Evolutionary conservation across 2,113 vertebrate genomes (phyloP).

Genomic region (Oncorhynchus tshawytscha): DNA sequence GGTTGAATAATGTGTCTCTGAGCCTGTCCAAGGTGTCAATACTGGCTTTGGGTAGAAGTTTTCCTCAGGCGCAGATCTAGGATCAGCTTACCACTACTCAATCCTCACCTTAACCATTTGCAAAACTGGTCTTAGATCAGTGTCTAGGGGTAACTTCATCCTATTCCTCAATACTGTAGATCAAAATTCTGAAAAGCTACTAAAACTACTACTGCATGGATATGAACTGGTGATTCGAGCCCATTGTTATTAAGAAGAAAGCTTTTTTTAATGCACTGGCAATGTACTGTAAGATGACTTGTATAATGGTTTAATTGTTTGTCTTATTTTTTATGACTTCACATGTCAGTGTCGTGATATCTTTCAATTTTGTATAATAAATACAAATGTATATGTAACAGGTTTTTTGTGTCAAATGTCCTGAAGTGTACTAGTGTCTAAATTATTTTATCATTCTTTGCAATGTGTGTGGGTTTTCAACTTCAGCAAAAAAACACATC

Average conservation of each 20-base stretch:
- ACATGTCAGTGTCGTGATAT: conserved; percentile 71
- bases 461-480: background rate
- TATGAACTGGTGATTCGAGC: conserved; percentile 60
- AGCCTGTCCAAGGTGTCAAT: conserved; percentile 64
- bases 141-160: no score
- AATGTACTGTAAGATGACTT: conserved; percentile 74
- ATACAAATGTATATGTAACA: conserved; percentile 74
- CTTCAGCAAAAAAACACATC: no score
- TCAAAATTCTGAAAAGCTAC: conserved; percentile 48
- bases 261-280: conserved; percentile 66
- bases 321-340: conserved; percentile 75
- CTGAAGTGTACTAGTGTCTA: background rate
- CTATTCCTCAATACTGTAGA: conserved; percentile 43
- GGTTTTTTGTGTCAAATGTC: background rate
- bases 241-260: conserved; percentile 65
- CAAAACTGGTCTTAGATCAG: no score
- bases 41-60: background rate
- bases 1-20: conserved; percentile 58
- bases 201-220: conserved; percentile 71
- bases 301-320: conserved; percentile 68
- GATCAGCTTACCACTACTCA: no score
- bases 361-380: conserved; percentile 76
- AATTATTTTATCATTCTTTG: background rate
- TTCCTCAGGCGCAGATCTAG: no score
- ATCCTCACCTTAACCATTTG: no score